phyloP scores from a whole-genome alignment of 2,113 vertebrate genomes.

The Cebus imitator region DNA sequence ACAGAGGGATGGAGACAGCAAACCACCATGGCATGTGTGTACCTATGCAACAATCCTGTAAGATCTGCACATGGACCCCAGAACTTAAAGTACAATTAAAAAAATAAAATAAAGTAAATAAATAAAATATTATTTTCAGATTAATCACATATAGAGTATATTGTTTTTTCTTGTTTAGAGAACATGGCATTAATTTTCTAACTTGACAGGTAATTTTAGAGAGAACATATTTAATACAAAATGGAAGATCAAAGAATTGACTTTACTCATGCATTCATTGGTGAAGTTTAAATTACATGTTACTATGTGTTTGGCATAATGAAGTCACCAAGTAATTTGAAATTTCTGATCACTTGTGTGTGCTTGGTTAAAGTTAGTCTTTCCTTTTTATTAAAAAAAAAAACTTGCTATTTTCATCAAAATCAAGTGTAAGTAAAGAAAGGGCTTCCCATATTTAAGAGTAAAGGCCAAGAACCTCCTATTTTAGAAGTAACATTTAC shows the following conservation, averaged over 20 bases:
- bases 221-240: constrained; percentile 47
- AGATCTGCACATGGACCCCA: too few relatives aligned
- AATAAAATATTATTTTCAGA: not conserved
- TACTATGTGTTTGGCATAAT: not conserved
- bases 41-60: too few relatives aligned
- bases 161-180: not conserved
- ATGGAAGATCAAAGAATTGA: constrained; percentile 7
- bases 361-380: not conserved
- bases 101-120: too few relatives aligned
- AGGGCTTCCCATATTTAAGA: not conserved
- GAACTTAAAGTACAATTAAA: too few relatives aligned
- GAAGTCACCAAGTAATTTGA: not conserved
- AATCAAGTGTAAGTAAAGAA: not conserved
- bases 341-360: not conserved
- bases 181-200: not conserved
- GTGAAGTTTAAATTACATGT: not conserved
- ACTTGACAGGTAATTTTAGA: constrained; percentile 27
- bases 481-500: not conserved
- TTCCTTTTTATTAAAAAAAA: not conserved
- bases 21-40: too few relatives aligned
- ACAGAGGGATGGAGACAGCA: too few relatives aligned
- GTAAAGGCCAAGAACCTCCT: not conserved
- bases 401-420: constrained; percentile 3
- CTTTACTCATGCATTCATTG: constrained; percentile 14
- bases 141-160: not conserved